These are phyloP conservation scores for Apis laboriosa DNA, from an alignment of 1,140 invertebrate genomes.

Conservation along the genomic window DNA sequence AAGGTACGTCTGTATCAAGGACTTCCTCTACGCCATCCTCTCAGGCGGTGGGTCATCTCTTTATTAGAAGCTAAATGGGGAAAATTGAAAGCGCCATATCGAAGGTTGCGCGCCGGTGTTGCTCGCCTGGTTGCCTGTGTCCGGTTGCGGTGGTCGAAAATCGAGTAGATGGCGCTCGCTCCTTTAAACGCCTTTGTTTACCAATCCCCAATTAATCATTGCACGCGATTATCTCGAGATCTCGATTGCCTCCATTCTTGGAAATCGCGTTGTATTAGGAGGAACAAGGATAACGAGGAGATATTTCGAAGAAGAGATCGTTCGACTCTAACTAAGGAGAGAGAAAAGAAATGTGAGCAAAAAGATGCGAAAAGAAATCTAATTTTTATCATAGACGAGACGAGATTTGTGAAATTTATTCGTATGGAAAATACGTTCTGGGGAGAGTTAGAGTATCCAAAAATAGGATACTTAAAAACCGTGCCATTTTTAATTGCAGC, in stretches of 20 bases:
- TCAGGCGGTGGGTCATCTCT: constrained; percentile 62
- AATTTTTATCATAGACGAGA: too few relatives aligned
- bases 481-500: constrained; percentile 1
- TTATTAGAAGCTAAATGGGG: constrained; percentile 74
- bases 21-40: constrained; percentile 59
- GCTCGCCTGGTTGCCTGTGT: constrained; percentile 13
- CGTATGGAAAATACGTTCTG: too few relatives aligned
- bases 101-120: constrained; percentile 26
- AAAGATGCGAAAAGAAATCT: too few relatives aligned
- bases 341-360: too few relatives aligned
- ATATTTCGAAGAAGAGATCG: too few relatives aligned
- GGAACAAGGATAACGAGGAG: too few relatives aligned
- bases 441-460: background rate
- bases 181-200: constrained; percentile 24
- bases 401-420: too few relatives aligned
- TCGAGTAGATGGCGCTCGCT: background rate
- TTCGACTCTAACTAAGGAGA: too few relatives aligned
- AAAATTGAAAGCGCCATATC: constrained; percentile 76
- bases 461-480: background rate
- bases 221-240: too few relatives aligned
- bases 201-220: background rate
- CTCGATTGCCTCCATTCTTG: too few relatives aligned
- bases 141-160: background rate
- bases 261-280: too few relatives aligned
- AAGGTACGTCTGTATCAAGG: constrained; percentile 56